Base-by-base conservation (phyloP, 2,888 invertebrate species). In the Callosobruchus maculatus region DNA sequence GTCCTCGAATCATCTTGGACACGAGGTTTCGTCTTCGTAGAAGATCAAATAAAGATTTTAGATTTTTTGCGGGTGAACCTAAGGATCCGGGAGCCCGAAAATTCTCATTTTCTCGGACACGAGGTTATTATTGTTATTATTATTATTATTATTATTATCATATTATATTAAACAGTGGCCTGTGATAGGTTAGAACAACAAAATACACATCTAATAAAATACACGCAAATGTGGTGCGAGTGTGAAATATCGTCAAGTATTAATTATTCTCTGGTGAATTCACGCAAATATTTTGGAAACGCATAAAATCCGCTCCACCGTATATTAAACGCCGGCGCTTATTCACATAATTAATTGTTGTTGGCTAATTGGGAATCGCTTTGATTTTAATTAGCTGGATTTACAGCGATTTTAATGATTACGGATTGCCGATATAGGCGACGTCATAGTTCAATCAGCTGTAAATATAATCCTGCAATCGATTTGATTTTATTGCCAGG, bases 181-280 rank as follows among this genome's bases (percentile, higher is more conserved):
- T 7, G 18, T 13, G 18, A 13, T 49, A 49, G 13, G 49, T 1
- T 49, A 18, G 3, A 49, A 7, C 5, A 49, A 7, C 13, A 49
- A n/a, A 49, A 49, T 49, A 49, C 13, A n/a, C n/a, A n/a, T n/a
- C n/a, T 49, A 49, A 49, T 49, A 13, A 49, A 49, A 49, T 49
- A 49, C 49, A 49, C 13, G 49, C 13, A 49, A 49, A 18, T 49
- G 49, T 49, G 49, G 49, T 49, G 49, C 18, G 49, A 49, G 49
- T 49, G 49, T 49, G 18, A 49, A 49, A 68, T 68, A 81, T 80
- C 78, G 82, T 82, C 83, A 83, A 83, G 83, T 82, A 82, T 82
- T 82, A 83, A 84, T 82, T 84, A 81, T 82, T 82, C 78, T 78
- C 81, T 83, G 49, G 81, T 82, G 82, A 83, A 83, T 84, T 82